Evolutionary conservation across 1,140 invertebrate species (phyloP), one percentile per base, ranked within the genome.

Genomic region (Nebria ingens): DNA sequence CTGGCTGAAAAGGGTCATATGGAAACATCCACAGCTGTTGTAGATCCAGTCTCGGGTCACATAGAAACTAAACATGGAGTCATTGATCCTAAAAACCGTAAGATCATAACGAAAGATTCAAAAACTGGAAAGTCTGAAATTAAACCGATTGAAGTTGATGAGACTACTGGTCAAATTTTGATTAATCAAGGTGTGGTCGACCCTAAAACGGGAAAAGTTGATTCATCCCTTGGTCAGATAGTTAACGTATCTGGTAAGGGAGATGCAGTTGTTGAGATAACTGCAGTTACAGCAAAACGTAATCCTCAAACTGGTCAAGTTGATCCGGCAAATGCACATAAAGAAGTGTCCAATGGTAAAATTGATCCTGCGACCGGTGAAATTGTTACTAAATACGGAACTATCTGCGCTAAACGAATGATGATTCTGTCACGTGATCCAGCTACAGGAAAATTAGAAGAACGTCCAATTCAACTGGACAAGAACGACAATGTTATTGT

Each of bases 61-160:
- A 82, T 84, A 50, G 79, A 82, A 62, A 80, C 79, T 13, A 83
- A 83, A 66, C 82, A 82, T 61, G 81, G 82, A 38, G 72, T 78
- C 2, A 77, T 84, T 51, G 78, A 83, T 70, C 76, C 76, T 2
- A 73, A 77, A 52, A 81, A 74, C 59, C 77, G 76, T 21, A 80
- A 74, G 51, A 68, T 83, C 23, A 68, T 75, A 12, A 69, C 78
- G 2, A 78, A 72, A 54, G 76, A 80, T 62, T 52, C 70, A 2
- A 78, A 76, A 60, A 73, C 71, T 19, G 76, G 76, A 9, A 78
- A 76, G 61, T 76, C 74, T 53, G 76, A 79, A 20, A 66, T 72
- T 13, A 76, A 73, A 60, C 75, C 80, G 42, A 76, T 81, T 19
- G 70, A 75, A 56, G 65, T 82, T 34, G 74, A 83, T 56, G 63